These are phyloP conservation scores for Carpatolechia fugitivella DNA, from an alignment of 2,888 invertebrate genomes.

Conservation along the genomic window DNA sequence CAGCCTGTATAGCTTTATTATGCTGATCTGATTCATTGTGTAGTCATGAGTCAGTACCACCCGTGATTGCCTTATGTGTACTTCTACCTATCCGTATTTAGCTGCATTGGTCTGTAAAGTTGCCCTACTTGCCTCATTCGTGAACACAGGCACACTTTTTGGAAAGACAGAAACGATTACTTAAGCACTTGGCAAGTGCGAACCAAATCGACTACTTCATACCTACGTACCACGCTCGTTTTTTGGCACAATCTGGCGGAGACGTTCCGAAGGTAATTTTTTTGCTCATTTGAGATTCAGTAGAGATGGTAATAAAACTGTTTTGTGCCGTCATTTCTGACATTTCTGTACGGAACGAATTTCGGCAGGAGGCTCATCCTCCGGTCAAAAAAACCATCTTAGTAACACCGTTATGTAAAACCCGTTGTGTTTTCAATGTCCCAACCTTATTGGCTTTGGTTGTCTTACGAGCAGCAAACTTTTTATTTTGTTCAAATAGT, in stretches of 20 bases:
- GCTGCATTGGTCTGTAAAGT: neutral
- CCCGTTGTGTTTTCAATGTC: neutral
- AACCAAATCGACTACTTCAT: neutral
- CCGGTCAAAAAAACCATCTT: constrained; percentile 1
- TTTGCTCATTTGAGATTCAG: neutral
- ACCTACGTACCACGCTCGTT: neutral
- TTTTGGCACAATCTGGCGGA: constrained; percentile 4
- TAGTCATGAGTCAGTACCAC: too few relatives aligned
- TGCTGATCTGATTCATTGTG: too few relatives aligned
- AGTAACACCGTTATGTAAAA: neutral
- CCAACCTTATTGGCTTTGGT: neutral
- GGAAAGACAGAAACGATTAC: constrained; percentile 1
- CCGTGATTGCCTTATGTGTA: too few relatives aligned
- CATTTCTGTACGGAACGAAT: neutral
- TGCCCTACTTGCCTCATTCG: neutral
- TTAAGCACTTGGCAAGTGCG: neutral
- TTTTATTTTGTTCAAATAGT: too few relatives aligned
- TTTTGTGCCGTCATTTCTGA: too few relatives aligned
- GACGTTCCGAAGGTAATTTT: neutral
- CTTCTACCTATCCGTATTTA: neutral
- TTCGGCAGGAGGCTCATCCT: neutral
- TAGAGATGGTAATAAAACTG: neutral
- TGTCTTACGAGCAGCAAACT: too few relatives aligned
- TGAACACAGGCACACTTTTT: neutral
- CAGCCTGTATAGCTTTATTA: too few relatives aligned